Base-by-base conservation (phyloP, 2,797 vertebrate genomes). In the Myotis vivesi region DNA sequence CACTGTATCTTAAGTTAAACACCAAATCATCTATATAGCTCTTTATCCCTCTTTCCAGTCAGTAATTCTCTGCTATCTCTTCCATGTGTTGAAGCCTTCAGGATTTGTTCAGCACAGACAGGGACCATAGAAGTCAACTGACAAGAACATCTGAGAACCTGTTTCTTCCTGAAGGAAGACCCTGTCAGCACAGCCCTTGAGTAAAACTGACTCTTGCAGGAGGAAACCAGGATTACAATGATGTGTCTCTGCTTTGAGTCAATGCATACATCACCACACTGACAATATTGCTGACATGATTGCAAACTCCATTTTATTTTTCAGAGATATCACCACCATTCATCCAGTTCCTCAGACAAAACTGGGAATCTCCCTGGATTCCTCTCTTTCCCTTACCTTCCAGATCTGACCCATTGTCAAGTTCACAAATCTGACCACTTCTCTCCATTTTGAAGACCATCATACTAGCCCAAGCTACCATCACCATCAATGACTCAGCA, bases 121-220 rank as follows among this genome's bases (percentile, higher is more conserved):
- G 0, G 23, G 15, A 6, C 4, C 5, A 53, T 17, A 16, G 28
- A 66, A 55, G 28, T 2, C 30, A 44, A 46, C 1, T 15, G 20
- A 25, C 10, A 22, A 16, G 3, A 7, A 15, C 46, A 41, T 0
- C 5, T 83, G 59, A 33, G n/a, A 22, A 11, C 23, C 17, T 30
- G 8, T 57, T 57, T 36, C 20, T 30, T 17, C 0, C 0, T 85
- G 49, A 46, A 77, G 23, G 22, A 16, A 41, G 44, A 46, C 30
- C 5, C 49, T 36, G 6, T 36, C 0, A 0, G 11, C 0, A 4
- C 0, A 0, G 33, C 80, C 80, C 33, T 73, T 20, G 9, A 25
- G 3, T 6, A n/a, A 83, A 15, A 13, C 57, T 22, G 46, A 7
- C 15, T 38, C 20, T 19, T 33, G 20, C 20, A 5, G 4, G 12